Evolutionary conservation across 2,888 invertebrate species (phyloP).

Genomic region (Hypomecis punctinalis): DNA sequence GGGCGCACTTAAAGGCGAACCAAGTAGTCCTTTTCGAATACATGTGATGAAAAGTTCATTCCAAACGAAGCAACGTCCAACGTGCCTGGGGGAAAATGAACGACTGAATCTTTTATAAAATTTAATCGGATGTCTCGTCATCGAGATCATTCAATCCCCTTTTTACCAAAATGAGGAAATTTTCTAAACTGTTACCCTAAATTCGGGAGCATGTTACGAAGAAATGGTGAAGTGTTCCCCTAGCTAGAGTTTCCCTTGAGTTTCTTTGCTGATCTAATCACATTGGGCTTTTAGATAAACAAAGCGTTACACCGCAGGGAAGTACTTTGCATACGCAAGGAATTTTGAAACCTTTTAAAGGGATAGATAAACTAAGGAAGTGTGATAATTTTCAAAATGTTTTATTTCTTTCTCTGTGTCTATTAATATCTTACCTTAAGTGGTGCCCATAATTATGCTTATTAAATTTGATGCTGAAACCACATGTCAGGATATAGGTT

Average conservation of each 20-base stretch:
- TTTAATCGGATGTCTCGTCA: constrained; percentile 53
- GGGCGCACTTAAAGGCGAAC: too few species aligned
- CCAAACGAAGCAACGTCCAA: constrained; percentile 37
- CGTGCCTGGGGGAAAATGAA: constrained; percentile 41
- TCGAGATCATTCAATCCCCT: constrained; percentile 50
- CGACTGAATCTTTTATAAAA: constrained; percentile 50
- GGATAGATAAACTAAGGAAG: neutral
- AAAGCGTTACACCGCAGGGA: constrained; percentile 17
- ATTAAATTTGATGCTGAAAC: too few species aligned
- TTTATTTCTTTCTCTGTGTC: too few species aligned
- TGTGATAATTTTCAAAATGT: neutral
- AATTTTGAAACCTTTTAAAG: constrained; percentile 1
- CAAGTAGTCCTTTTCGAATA: too few species aligned
- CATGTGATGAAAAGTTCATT: constrained; percentile 3
- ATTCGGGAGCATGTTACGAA: constrained; percentile 54
- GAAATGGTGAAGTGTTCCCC: constrained; percentile 38
- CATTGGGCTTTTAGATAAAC: constrained; percentile 28
- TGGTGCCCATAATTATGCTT: too few species aligned
- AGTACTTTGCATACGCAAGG: constrained; percentile 9
- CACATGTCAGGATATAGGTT: too few species aligned
- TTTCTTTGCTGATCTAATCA: constrained; percentile 35
- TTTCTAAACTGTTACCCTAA: constrained; percentile 56
- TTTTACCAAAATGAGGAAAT: constrained; percentile 56
- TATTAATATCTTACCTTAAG: too few species aligned
- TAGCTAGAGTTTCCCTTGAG: constrained; percentile 42